A percentile compares a stretch with the other conserved stretches of the same genome.
Conservation (phyloP, 2,888 invertebrate genomes). For the Resseliella maxima region DNA sequence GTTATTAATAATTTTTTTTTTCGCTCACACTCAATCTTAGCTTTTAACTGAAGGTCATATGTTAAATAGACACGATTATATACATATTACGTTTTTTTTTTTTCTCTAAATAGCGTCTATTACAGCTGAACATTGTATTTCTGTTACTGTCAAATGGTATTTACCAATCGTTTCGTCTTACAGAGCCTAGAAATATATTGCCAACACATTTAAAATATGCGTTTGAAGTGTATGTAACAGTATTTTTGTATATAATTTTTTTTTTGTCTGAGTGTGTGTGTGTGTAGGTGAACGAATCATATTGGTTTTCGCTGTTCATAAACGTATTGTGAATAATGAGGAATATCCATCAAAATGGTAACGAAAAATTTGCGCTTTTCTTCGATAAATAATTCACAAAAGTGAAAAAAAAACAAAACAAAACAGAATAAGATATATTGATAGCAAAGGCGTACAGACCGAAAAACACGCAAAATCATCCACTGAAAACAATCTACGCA, state of each 20-base stretch:
- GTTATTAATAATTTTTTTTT: constrained; percentile 57
- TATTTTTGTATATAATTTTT: background rate
- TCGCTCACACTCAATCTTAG: constrained; percentile 57
- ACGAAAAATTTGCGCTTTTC: background rate
- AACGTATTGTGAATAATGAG: constrained; percentile 19
- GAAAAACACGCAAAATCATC: background rate
- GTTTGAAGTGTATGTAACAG: background rate
- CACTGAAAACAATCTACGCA: constrained; percentile 17
- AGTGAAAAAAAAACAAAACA: too few species aligned
- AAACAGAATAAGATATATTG: background rate
- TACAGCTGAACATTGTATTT: constrained; percentile 34
- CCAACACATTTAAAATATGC: background rate
- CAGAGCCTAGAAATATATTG: background rate
- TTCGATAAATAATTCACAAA: background rate
- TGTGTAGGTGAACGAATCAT: background rate
- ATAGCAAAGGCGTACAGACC: background rate
- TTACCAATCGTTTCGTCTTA: constrained; percentile 43
- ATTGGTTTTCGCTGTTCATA: constrained; percentile 23
- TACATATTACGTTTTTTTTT: constrained; percentile 35
- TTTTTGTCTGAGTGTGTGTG: background rate
- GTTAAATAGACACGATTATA: constrained; percentile 58
- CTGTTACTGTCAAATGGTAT: constrained; percentile 23
- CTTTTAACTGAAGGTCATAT: constrained; percentile 61
- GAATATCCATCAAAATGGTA: constrained; percentile 13
- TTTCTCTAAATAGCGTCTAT: constrained; percentile 17